Percentiles rank a stretch among this genome's conserved stretches.
Evolutionary conservation across 2,113 vertebrate genomes (phyloP).

Genomic region (Probosciger aterrimus): DNA sequence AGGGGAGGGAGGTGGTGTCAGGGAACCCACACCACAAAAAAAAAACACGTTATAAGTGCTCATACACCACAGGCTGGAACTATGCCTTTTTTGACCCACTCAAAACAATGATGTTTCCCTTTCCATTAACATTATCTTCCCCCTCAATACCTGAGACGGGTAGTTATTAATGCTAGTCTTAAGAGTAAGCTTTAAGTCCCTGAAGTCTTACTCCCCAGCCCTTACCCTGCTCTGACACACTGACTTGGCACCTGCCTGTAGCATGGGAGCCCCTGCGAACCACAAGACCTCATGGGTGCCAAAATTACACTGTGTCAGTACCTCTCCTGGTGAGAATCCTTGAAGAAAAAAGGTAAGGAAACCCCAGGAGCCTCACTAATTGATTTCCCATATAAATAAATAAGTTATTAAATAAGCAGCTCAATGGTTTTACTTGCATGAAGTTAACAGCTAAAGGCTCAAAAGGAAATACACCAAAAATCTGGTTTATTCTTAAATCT

Average conservation of each 20-base stretch:
- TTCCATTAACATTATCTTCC: not conserved
- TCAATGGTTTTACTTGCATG: slow-evolving; percentile 48
- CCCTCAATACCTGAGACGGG: not conserved
- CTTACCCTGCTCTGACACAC: not conserved
- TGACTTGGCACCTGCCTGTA: not conserved
- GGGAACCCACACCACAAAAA: not conserved
- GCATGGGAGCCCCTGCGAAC: not conserved
- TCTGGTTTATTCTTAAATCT: slow-evolving; percentile 57
- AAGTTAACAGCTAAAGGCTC: slow-evolving; percentile 58
- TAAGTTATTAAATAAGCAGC: slow-evolving; percentile 66
- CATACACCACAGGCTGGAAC: not conserved
- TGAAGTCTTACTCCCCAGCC: not conserved
- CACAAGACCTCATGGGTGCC: not conserved
- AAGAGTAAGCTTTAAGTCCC: not conserved
- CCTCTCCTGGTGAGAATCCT: slow-evolving; percentile 46
- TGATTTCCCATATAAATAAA: slow-evolving; percentile 75
- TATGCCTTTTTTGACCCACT: not conserved
- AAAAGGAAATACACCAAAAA: slow-evolving; percentile 55
- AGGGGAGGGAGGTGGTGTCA: not conserved
- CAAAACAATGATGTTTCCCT: not conserved
- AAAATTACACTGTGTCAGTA: slow-evolving; percentile 8
- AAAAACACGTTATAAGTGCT: not conserved
- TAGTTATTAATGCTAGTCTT: not conserved
- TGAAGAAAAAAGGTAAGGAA: slow-evolving; percentile 61
- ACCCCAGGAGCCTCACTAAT: slow-evolving; percentile 58